Conservation (phyloP, 35 echinoderm and acorn worm genomes). For the Lytechinus variegatus region DNA sequence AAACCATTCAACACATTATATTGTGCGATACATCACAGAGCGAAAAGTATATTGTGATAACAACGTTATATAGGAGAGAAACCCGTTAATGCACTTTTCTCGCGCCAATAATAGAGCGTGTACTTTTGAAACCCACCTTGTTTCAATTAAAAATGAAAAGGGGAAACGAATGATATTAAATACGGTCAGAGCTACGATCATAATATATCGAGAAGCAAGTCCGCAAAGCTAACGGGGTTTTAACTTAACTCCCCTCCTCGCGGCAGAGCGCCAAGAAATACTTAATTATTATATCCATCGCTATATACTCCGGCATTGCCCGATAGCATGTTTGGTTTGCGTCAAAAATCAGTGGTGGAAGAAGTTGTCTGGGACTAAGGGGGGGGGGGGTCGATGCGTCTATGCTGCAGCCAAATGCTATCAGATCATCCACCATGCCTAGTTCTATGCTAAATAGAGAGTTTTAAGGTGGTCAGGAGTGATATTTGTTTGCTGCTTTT, state of each 20-base stretch:
- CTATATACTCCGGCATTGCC: not conserved
- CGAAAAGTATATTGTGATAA: not conserved
- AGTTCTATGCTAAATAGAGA: no score
- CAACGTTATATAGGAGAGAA: not conserved
- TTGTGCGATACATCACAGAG: not conserved
- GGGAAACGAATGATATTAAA: not conserved
- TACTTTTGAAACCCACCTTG: not conserved
- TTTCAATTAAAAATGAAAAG: slow-evolving; percentile 6
- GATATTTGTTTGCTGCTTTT: no score
- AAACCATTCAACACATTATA: not conserved
- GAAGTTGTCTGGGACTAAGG: not conserved
- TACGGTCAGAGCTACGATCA: not conserved
- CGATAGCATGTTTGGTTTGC: not conserved
- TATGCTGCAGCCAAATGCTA: not conserved
- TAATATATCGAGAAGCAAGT: not conserved
- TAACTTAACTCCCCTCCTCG: not conserved
- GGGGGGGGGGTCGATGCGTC: not conserved
- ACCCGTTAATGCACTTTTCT: not conserved
- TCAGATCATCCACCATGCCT: not conserved
- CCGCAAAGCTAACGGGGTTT: not conserved
- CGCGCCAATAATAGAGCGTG: not conserved
- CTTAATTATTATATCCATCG: not conserved
- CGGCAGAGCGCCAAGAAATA: not conserved
- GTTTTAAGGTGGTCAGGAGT: no score
- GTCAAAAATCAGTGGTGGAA: not conserved